Percentiles rank a stretch among this genome's conserved stretches.
Conservation (phyloP, 2,888 invertebrate genomes). For the Drosophila falleni region DNA sequence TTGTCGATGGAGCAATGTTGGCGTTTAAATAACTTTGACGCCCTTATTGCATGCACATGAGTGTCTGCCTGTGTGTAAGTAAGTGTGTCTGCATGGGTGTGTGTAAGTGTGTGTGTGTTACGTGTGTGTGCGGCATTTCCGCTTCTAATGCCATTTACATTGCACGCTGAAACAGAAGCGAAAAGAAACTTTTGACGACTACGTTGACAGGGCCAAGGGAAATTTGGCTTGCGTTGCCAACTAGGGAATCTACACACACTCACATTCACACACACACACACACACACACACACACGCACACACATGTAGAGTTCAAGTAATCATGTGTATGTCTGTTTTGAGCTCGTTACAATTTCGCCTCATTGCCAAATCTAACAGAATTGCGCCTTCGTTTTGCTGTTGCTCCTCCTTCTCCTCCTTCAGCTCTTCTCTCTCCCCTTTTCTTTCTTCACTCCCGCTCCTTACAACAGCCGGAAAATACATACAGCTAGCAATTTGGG, state of each 20-base stretch:
- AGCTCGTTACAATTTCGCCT: slow-evolving; percentile 70
- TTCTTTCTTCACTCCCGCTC: not conserved
- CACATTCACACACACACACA: slow-evolving; percentile 3
- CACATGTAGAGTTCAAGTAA: not conserved
- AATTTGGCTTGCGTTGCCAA: slow-evolving; percentile 64
- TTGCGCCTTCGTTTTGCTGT: slow-evolving; percentile 39
- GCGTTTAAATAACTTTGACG: slow-evolving; percentile 80
- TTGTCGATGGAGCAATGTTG: slow-evolving; percentile 45
- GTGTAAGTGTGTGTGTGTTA: slow-evolving; percentile 22
- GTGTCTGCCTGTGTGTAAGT: slow-evolving; percentile 9
- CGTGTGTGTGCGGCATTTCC: slow-evolving; percentile 52
- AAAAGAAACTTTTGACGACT: slow-evolving; percentile 61
- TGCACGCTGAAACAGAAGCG: slow-evolving; percentile 34
- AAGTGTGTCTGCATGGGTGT: slow-evolving; percentile 12
- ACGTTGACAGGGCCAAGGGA: slow-evolving; percentile 65
- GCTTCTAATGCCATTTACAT: slow-evolving; percentile 62
- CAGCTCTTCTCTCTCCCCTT: not conserved
- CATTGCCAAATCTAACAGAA: slow-evolving; percentile 65
- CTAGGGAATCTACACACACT: slow-evolving; percentile 48
- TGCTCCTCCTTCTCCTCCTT: not conserved
- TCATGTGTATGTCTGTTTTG: slow-evolving; percentile 29
- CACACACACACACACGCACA: slow-evolving; percentile 7
- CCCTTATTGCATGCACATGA: slow-evolving; percentile 48
- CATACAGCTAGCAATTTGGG: slow-evolving; percentile 59
- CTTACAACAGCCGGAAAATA: slow-evolving; percentile 36